Evolutionary conservation across 2,113 vertebrate species (phyloP), one percentile per base, ranked within the genome.

Genomic region (Cebus imitator): DNA sequence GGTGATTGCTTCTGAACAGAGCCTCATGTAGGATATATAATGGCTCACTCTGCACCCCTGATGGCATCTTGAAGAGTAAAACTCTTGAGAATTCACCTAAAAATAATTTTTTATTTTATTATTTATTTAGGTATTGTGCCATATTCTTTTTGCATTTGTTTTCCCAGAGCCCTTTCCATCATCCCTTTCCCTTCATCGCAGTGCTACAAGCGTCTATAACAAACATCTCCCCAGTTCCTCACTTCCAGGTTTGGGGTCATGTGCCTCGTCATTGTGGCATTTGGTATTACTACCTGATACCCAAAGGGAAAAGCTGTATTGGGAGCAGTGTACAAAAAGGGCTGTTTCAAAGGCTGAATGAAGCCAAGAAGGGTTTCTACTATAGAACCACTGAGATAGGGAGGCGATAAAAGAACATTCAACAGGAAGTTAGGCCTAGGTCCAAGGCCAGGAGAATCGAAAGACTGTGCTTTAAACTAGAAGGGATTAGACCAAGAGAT

Each of bases 361-460:
- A 95, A 91, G 27, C 87, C 25, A 32, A n/a, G 83, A 93, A 75
- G 43, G 57, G 18, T 76, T 55, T 45, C 72, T 87, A 43, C 48
- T 57, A 5, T 40, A 66, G 61, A 91, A 45, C 80, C 76, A 35
- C 70, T 66, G 52, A 88, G 87, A 43, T 37, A 70, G 64, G 43
- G 52, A 64, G 13, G 25, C 8, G 12, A 81, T 82, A 52, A 68
- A 96, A 96, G 90, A 92, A 21, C 40, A 35, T 81, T 95, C 79
- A 90, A 7, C 16, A 73, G 86, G 81, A 93, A 93, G 92, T 82
- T 90, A 95, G 52, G 90, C 81, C 5, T 78, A 50, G 48, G 52
- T 96, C 90, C 86, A 95, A 90, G 68, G 20, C 86, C 58, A n/a
- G 58, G 68, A 87, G 90, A 93, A 90, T 87, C 66, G 70, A 83